phyloP scores from a whole-genome alignment of 2,888 invertebrate species.

The Paralinhomoeus sp. region DNA sequence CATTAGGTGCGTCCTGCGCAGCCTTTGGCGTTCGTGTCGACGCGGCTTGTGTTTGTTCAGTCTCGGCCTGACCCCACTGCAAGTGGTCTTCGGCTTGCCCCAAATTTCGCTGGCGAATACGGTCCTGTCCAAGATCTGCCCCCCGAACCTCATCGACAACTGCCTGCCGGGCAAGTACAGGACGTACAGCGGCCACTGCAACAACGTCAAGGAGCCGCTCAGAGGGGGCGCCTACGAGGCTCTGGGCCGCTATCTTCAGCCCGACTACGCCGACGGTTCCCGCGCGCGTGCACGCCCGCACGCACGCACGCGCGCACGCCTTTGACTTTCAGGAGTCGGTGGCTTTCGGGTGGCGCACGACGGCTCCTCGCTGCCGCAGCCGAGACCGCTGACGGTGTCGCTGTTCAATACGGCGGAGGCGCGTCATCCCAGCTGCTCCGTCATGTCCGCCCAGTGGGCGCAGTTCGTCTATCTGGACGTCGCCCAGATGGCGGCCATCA shows the following conservation, averaged over 20 bases:
- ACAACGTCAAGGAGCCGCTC: slow-evolving; percentile 21
- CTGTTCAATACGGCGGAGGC: slow-evolving; percentile 7
- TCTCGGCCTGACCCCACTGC: slow-evolving; percentile 8
- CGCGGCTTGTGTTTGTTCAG: slow-evolving; percentile 4
- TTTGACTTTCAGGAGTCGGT: slow-evolving; percentile 1
- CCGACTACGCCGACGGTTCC: slow-evolving; percentile 21
- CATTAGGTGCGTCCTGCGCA: background rate
- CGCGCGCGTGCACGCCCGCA: background rate
- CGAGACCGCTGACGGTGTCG: slow-evolving; percentile 8
- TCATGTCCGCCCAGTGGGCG: slow-evolving; percentile 39
- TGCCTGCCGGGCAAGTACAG: slow-evolving; percentile 21
- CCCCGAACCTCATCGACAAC: slow-evolving; percentile 17
- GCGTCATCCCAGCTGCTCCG: slow-evolving; percentile 38
- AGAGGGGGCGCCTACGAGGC: slow-evolving; percentile 21
- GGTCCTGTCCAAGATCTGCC: slow-evolving; percentile 15
- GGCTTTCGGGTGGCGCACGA: background rate
- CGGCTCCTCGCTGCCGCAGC: slow-evolving; percentile 8
- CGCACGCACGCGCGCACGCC: background rate
- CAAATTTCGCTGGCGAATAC: slow-evolving; percentile 11
- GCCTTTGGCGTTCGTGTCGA: too few species aligned
- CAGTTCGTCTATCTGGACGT: slow-evolving; percentile 22
- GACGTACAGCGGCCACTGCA: slow-evolving; percentile 21
- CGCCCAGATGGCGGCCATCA: slow-evolving; percentile 40
- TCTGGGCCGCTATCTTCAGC: slow-evolving; percentile 14
- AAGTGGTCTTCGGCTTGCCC: slow-evolving; percentile 10